Percentiles rank a stretch among this genome's conserved stretches.
These are phyloP conservation scores for Ditula angustiorana DNA, from an alignment of 2,888 invertebrate genomes.

Conservation along the genomic window DNA sequence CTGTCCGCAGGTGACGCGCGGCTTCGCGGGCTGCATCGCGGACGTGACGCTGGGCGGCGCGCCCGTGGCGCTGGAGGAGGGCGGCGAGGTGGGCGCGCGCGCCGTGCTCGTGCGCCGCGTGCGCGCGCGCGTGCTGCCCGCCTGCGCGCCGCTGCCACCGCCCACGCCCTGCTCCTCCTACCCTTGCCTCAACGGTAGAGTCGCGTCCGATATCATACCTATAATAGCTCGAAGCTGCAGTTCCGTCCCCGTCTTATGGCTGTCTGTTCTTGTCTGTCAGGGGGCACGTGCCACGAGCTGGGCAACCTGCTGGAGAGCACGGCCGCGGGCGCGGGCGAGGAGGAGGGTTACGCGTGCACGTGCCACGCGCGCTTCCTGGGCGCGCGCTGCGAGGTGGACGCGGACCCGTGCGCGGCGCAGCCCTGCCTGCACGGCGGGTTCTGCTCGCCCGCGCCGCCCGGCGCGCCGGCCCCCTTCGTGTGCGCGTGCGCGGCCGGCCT, in stretches of 20 bases:
- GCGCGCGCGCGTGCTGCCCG: constrained; percentile 66
- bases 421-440: constrained; percentile 93
- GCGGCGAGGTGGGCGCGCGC: constrained; percentile 65
- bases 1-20: constrained; percentile 91
- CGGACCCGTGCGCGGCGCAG: constrained; percentile 91
- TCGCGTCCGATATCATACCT: too few relatives aligned
- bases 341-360: constrained; percentile 78
- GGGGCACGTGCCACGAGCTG: neutral
- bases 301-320: neutral
- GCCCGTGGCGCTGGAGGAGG: constrained; percentile 88
- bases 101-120: constrained; percentile 90
- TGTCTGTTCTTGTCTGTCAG: too few relatives aligned
- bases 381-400: constrained; percentile 88
- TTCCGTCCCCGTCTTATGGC: neutral
- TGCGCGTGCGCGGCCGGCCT: constrained; percentile 91
- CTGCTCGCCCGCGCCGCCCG: constrained; percentile 92
- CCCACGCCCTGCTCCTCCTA: neutral
- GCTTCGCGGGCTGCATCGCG: constrained; percentile 96
- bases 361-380: constrained; percentile 93
- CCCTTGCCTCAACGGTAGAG: constrained; percentile 2
- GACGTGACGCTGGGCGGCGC: constrained; percentile 92
- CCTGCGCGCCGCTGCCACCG: constrained; percentile 59
- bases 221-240: too few relatives aligned
- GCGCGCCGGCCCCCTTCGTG: constrained; percentile 52
- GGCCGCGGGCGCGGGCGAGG: neutral